These are phyloP conservation scores for Myoxocephalus aenaeus DNA, from an alignment of 2,797 vertebrate genomes.

Conservation along the genomic window DNA sequence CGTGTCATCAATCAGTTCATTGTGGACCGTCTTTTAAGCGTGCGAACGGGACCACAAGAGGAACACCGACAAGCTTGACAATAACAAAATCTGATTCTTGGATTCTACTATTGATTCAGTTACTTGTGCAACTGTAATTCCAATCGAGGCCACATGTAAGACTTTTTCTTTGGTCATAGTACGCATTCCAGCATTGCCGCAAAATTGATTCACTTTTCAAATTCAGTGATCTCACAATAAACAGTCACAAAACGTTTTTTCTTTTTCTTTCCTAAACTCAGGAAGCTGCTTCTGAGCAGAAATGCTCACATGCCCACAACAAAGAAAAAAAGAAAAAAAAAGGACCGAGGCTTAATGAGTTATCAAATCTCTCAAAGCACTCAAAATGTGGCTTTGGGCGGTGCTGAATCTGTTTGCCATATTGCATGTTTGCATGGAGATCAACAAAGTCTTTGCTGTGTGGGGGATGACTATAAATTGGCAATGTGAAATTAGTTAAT, in stretches of 20 bases:
- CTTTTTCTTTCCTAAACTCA: slow-evolving; percentile 40
- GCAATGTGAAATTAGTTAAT: slow-evolving; percentile 50
- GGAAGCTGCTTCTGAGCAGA: slow-evolving; percentile 21
- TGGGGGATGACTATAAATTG: slow-evolving; percentile 51
- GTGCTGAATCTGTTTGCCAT: slow-evolving; percentile 42
- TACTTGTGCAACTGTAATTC: neutral
- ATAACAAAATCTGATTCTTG: neutral
- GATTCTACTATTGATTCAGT: slow-evolving; percentile 23
- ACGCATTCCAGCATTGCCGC: slow-evolving; percentile 10
- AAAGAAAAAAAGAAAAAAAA: slow-evolving; percentile 26
- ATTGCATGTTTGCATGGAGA: slow-evolving; percentile 59
- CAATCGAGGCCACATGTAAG: slow-evolving; percentile 3
- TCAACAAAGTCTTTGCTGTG: slow-evolving; percentile 60
- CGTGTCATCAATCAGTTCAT: slow-evolving; percentile 46
- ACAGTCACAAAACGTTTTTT: slow-evolving; percentile 32
- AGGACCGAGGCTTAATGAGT: slow-evolving; percentile 50
- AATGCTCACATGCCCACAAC: slow-evolving; percentile 41
- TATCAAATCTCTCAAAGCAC: slow-evolving; percentile 58
- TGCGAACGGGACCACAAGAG: slow-evolving; percentile 19
- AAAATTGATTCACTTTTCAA: slow-evolving; percentile 35
- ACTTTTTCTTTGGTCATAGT: slow-evolving; percentile 5
- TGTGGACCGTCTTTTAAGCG: slow-evolving; percentile 42
- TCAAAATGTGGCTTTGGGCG: slow-evolving; percentile 68
- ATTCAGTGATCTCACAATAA: slow-evolving; percentile 41
- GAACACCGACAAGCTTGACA: slow-evolving; percentile 3